phyloP scores from a whole-genome alignment of 2,113 vertebrate species.

The rabbit (Oryctolagus cuniculus) region DNA sequence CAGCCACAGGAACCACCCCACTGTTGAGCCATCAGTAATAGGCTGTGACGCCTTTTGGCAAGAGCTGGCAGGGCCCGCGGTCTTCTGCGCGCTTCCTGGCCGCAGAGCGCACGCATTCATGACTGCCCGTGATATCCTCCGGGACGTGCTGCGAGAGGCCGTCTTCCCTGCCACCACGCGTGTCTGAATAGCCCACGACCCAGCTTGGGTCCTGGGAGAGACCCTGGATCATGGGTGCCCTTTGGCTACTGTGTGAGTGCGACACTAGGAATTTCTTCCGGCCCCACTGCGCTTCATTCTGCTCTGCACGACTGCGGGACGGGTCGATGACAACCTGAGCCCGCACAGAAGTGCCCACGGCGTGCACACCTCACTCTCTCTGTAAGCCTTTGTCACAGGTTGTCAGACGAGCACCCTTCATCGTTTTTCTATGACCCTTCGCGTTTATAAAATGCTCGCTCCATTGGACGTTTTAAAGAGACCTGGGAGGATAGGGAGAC shows the following conservation, averaged over 20 bases:
- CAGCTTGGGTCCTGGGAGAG: neutral
- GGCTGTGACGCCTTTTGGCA: neutral
- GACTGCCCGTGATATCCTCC: neutral
- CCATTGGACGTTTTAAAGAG: neutral
- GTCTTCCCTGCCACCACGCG: neutral
- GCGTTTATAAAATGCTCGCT: neutral
- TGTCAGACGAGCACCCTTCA: neutral
- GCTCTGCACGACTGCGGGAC: neutral
- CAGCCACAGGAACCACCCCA: neutral
- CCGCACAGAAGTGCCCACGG: rapidly evolving
- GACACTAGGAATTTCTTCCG: neutral
- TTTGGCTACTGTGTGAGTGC: neutral
- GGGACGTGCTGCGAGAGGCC: neutral
- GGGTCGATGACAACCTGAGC: neutral
- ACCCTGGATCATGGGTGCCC: rapidly evolving
- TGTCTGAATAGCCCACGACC: neutral
- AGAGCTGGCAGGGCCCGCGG: neutral
- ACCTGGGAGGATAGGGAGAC: neutral
- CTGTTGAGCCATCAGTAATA: neutral
- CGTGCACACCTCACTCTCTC: rapidly evolving
- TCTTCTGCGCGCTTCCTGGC: neutral
- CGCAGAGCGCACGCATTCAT: neutral
- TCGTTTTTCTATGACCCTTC: neutral
- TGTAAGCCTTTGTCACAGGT: neutral
- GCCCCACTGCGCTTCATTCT: neutral